phyloP scores from a whole-genome alignment of 2,888 invertebrate species.

The Scaeva pyrastri region DNA sequence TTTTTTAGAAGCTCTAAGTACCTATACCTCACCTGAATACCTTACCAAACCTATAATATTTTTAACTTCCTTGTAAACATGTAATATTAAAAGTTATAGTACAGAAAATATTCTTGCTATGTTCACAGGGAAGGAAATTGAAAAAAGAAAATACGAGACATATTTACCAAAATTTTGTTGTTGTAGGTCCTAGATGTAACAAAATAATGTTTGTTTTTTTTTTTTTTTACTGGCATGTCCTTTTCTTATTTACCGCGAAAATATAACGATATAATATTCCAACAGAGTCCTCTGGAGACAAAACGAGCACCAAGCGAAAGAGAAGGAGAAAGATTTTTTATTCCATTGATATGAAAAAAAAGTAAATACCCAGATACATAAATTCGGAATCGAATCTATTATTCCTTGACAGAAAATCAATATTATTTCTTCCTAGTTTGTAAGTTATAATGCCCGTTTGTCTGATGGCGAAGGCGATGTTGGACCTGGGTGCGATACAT shows the following conservation, averaged over 20 bases:
- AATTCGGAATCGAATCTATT: conserved; percentile 50
- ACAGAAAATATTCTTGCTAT: background rate
- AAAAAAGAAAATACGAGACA: conserved; percentile 4
- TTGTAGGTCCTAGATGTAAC: background rate
- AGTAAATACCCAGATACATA: conserved; percentile 16
- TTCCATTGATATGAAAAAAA: conserved; percentile 32
- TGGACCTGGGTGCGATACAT: background rate
- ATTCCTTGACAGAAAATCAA: conserved; percentile 59
- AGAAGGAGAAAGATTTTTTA: background rate
- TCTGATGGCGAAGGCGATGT: background rate
- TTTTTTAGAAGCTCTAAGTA: background rate
- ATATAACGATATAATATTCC: background rate
- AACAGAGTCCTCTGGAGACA: background rate
- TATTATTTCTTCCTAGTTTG: conserved; percentile 43
- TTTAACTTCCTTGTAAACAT: background rate
- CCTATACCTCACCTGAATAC: too few species aligned
- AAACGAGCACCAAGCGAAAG: background rate
- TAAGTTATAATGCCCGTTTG: conserved; percentile 8
- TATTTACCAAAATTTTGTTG: conserved; percentile 17
- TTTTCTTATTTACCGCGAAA: conserved; percentile 4
- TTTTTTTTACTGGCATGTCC: background rate
- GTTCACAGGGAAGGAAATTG: background rate
- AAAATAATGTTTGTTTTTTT: too few species aligned
- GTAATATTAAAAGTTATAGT: conserved; percentile 3
- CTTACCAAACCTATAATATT: background rate